Evolutionary conservation across 64 coral and sea anemone genomes (phyloP).

Genomic region (Porites australiensis): DNA sequence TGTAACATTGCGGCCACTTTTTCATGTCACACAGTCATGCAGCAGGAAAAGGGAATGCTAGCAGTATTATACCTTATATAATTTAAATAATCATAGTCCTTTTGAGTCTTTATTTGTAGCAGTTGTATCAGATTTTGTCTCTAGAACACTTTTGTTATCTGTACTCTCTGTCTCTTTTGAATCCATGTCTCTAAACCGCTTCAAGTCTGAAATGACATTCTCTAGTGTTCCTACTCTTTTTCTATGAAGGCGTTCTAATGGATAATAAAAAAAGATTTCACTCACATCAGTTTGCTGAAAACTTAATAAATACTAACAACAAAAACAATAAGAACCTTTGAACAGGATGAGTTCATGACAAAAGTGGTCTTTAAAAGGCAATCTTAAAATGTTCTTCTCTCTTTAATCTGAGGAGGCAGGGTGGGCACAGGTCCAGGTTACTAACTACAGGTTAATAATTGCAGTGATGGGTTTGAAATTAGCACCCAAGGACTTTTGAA

Average conservation of each 20-base stretch:
- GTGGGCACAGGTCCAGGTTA: too few relatives aligned
- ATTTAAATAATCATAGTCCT: not conserved
- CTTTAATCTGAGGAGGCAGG: too few relatives aligned
- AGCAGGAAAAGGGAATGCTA: too few relatives aligned
- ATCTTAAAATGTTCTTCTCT: too few relatives aligned
- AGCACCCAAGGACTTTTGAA: too few relatives aligned
- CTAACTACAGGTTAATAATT: too few relatives aligned
- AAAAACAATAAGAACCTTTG: not conserved
- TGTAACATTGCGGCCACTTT: too few relatives aligned
- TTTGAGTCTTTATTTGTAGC: not conserved
- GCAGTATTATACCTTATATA: too few relatives aligned
- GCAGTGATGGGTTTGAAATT: too few relatives aligned
- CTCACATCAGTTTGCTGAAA: not conserved
- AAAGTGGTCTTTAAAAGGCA: too few relatives aligned
- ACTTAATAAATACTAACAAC: not conserved
- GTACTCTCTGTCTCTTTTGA: not conserved
- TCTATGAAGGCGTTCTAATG: slow-evolving; percentile 50
- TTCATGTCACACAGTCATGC: too few relatives aligned
- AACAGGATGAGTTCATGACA: too few relatives aligned
- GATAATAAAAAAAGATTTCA: not conserved
- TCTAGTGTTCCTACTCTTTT: slow-evolving; percentile 71
- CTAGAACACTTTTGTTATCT: not conserved
- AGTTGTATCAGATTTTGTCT: not conserved
- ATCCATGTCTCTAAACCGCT: slow-evolving; percentile 62
- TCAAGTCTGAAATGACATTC: slow-evolving; percentile 70